Evolutionary conservation across 2,797 vertebrate species (phyloP), one percentile per base, ranked within the genome.

Genomic region (Oryzias sinensis): DNA sequence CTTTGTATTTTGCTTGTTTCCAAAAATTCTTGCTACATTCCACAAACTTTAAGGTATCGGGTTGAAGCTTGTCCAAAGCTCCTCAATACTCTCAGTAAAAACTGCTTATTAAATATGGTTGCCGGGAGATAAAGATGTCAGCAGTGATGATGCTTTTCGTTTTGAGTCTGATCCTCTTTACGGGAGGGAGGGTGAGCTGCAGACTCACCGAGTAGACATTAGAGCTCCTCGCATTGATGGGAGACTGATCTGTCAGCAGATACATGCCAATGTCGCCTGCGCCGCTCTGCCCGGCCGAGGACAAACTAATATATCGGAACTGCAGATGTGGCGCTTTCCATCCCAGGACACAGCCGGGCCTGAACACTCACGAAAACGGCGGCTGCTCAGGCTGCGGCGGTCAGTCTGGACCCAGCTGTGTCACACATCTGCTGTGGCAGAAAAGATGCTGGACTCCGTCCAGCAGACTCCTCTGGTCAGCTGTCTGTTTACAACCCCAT

Each of bases 61-160:
- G 62, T 62, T 67, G 65, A 70, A 56, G 44, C 65, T 75, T 22
- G 54, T 72, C 78, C 79, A 76, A 62, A 81, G 83, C 62, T 76
- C 83, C 83, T 78, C 71, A 56, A 84, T 86, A 74, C 77, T 71
- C 72, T 70, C 49, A 65, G 70, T 80, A 84, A 68, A 82, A 86
- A 84, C 79, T 77, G 84, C 64, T 84, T 88, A 85, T 89, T 87
- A 84, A 87, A 86, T 86, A 81, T 84, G 83, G 77, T 64, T 76
- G 77, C 70, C 56, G 22, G 11, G 58, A 87, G 84, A 88, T 80
- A 84, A 86, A 85, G 81, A 87, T 76, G 86, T 84, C 86, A 84
- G 80, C 82, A 77, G 74, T 81, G 88, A 88, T 89, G 87, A 89
- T 81, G 82, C 75, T 77, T 83, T 85, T 88, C 75, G 80, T 87